Base-by-base conservation (phyloP, 2,797 vertebrate genomes). In the Sphaeramia orbicularis region DNA sequence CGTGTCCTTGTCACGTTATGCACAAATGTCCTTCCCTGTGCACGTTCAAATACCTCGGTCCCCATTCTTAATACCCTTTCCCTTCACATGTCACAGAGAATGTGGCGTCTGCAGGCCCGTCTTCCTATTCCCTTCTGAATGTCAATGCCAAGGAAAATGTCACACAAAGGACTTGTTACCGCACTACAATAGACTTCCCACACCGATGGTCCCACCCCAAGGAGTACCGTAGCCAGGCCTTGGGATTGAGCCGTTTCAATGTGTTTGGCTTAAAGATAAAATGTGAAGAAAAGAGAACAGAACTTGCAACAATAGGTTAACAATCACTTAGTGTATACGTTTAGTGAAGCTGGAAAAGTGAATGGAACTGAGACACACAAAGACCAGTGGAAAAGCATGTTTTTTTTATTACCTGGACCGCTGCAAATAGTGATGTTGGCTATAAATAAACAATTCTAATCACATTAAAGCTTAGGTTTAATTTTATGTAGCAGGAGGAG, bases 81-180 rank as follows among this genome's bases (percentile, higher is more conserved):
- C 85, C 80, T 87, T 91, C 87, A 86, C 86, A 88, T 93, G 90
- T 90, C 90, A 91, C 71, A 77, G 84, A 69, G 80, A 87, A 84
- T 47, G 84, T 81, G 71, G 76, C 70, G 77, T 85, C 78, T 65
- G 53, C 80, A 63, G 82, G 78, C 74, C 76, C 67, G 68, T 85
- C 86, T 87, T 86, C 85, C 79, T 87, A 90, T 89, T 90, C 88
- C 89, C 88, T 54, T 70, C 90, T 91, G 89, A 93, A 92, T 90
- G 90, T 91, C 89, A 90, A 74, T 73, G 75, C 70, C 75, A 80
- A 86, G 81, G 86, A 89, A 91, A 91, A 93, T 90, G 91, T 91
- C 85, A 91, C 92, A 91, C 90, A 92, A 91, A 91, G 91, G 91
- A 90, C 91, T 91, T 90, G 86, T 92, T 91, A 92, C 86, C 7